phyloP scores from a whole-genome alignment of 1,140 invertebrate species.

The Drosophila parabipectinata region DNA sequence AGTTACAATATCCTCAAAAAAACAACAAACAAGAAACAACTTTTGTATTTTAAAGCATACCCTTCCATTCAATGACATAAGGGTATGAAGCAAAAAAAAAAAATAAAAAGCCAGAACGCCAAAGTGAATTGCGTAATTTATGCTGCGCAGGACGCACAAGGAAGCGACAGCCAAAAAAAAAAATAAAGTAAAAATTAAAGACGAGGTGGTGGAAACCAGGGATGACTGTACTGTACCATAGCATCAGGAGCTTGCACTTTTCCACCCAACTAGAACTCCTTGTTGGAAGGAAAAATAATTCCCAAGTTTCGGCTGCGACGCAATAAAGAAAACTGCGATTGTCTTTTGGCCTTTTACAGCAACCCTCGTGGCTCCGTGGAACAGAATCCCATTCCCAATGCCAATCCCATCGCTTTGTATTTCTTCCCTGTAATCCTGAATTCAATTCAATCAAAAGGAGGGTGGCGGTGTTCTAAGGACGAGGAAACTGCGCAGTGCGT shows the following conservation, averaged over 20 bases:
- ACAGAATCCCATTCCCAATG: conserved; percentile 31
- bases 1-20: background rate
- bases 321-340: conserved; percentile 75
- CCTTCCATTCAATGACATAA: background rate
- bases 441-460: conserved; percentile 62
- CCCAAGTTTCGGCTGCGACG: conserved; percentile 60
- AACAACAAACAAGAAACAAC: background rate
- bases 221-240: conserved; percentile 31
- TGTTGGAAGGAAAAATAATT: conserved; percentile 33
- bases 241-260: conserved; percentile 65
- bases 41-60: conserved; percentile 22
- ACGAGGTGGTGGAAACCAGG: conserved; percentile 27
- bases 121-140: conserved; percentile 78
- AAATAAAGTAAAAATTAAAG: conserved; percentile 17
- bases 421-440: conserved; percentile 52
- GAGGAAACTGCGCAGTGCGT: conserved; percentile 42
- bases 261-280: conserved; percentile 43
- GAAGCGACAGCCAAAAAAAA: conserved; percentile 24
- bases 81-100: conserved; percentile 24
- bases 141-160: conserved; percentile 70
- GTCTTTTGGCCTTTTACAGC: conserved; percentile 36
- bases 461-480: conserved; percentile 16
- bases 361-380: conserved; percentile 46
- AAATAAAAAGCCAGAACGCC: conserved; percentile 20
- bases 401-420: conserved; percentile 40